These are phyloP conservation scores for Archips crataeganus DNA, from an alignment of 2,888 invertebrate genomes.

Conservation along the genomic window DNA sequence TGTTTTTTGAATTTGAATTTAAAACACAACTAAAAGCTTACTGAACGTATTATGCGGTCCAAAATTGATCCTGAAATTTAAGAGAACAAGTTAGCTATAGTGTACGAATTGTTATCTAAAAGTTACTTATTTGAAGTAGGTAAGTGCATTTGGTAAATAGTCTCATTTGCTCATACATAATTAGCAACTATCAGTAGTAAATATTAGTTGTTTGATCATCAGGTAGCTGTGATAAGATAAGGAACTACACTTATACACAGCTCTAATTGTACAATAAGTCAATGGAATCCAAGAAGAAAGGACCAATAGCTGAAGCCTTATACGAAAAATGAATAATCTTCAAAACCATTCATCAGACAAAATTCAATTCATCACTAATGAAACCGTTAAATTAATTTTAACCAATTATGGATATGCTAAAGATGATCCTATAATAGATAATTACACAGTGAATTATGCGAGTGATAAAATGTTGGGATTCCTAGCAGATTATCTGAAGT, in stretches of 20 bases:
- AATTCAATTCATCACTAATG: slow-evolving; percentile 53
- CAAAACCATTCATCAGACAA: slow-evolving; percentile 2
- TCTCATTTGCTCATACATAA: neutral
- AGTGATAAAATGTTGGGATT: slow-evolving; percentile 79
- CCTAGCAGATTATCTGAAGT: slow-evolving; percentile 75
- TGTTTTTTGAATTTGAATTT: too few relatives aligned
- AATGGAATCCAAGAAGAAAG: neutral
- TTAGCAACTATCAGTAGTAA: neutral
- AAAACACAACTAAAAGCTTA: too few relatives aligned
- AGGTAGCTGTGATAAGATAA: slow-evolving; percentile 24
- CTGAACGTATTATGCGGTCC: too few relatives aligned
- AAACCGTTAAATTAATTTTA: slow-evolving; percentile 63
- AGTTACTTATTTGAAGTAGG: neutral
- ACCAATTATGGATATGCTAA: slow-evolving; percentile 51
- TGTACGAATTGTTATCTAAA: neutral
- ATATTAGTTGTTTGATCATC: slow-evolving; percentile 19
- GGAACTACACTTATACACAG: neutral
- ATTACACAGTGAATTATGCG: slow-evolving; percentile 61
- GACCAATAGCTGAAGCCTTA: neutral
- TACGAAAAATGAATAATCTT: slow-evolving; percentile 5
- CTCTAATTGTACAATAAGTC: neutral
- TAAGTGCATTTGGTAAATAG: neutral
- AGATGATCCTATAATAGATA: slow-evolving; percentile 51
- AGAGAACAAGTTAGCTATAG: neutral
- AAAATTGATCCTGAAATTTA: too few relatives aligned